phyloP scores from a whole-genome alignment of 2,113 vertebrate genomes.

The Ictidomys tridecemlineatus region DNA sequence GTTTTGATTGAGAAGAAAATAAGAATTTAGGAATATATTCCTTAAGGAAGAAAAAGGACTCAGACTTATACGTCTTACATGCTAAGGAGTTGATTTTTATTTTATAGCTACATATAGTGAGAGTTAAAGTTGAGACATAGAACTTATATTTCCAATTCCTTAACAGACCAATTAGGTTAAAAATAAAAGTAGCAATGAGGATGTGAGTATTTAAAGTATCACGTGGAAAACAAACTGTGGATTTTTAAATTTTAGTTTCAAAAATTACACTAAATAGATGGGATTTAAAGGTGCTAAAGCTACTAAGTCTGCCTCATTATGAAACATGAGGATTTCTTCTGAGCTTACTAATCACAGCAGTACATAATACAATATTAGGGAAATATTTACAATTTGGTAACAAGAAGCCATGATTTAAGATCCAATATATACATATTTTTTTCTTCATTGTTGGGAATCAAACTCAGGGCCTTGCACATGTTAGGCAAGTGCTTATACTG shows the following conservation, averaged over 20 bases:
- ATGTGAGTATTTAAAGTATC: neutral
- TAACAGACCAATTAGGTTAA: neutral
- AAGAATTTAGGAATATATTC: neutral
- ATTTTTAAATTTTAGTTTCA: conserved; percentile 25
- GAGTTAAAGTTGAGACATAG: neutral
- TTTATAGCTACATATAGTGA: neutral
- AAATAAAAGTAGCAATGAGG: neutral
- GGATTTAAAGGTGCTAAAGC: neutral
- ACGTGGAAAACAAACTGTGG: neutral
- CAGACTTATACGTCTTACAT: neutral
- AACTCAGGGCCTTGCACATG: neutral
- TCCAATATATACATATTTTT: neutral
- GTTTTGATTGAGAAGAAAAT: neutral
- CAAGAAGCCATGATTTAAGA: neutral
- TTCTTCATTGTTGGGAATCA: neutral
- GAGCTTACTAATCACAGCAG: neutral
- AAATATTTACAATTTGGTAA: neutral
- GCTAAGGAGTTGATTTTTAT: neutral
- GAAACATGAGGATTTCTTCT: neutral
- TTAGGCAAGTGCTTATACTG: neutral
- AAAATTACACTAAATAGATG: neutral
- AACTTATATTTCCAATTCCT: neutral
- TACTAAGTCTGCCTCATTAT: neutral
- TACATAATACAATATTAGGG: neutral
- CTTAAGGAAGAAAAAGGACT: neutral